Evolutionary conservation across 2,888 invertebrate genomes (phyloP), one percentile per base, ranked within the genome.

Genomic region (Carpatolechia fugitivella): DNA sequence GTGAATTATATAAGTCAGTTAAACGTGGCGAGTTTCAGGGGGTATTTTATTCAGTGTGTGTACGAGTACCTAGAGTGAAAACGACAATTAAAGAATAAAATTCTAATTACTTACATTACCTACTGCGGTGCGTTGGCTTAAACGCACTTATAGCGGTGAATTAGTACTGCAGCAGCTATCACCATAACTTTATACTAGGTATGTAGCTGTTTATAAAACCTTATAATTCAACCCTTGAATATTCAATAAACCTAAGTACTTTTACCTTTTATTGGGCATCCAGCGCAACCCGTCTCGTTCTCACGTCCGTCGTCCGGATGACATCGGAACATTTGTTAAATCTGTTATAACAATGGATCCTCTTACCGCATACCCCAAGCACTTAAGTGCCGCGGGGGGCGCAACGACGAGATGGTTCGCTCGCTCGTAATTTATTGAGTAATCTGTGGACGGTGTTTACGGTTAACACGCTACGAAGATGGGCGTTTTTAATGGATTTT

Each of bases 291-390:
- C 80, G 85, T 78, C 79, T 77, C 78, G 80, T 89, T 87, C 89
- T 75, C 89, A 87, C 80, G 76, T 87, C 80, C 73, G 89, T 88
- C 88, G 58, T 59, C 35, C 62, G 59, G 76, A 79, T 85, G 87
- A 87, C 87, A 85, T 77, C 74, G 58, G 74, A 85, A 80, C 88
- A 89, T 90, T 89, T 82, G 82, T 90, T n/a, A 82, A 88, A 52
- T 36, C 44, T 41, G 44, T 29, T 41, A 35, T 78, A 78, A 86
- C 85, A 90, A 89, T 77, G 73, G 87, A 82, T 76, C 83, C 81
- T 76, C 78, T 83, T 78, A 77, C 76, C 72, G 59, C 69, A 69
- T 69, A 60, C 60, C 69, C 71, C 70, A 61, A 63, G 67, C 74
- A 78, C 75, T 78, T 76, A 77, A 76, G 70, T 65, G 66, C 73